Base-by-base conservation (phyloP, 2,797 vertebrate species). In the Cynodonichthys magdalenae region DNA sequence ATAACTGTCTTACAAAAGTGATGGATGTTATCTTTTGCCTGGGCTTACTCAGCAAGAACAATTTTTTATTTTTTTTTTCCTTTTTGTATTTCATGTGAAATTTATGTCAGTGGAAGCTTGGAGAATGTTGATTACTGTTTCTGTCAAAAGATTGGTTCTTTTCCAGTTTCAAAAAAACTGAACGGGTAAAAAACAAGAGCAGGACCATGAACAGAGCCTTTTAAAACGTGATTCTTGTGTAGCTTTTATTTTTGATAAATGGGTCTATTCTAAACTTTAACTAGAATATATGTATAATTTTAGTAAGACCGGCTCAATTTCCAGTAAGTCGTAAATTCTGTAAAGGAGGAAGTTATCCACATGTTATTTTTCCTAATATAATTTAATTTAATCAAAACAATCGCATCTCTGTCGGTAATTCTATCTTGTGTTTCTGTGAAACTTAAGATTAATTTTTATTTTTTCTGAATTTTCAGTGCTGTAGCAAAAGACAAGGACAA, bases 401-500 rank as follows among this genome's bases (percentile, higher is more conserved):
- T 36, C 20, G 4, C 11, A 42, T 51, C 28, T 52, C 34, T 41
- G 11, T 45, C n/a, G n/a, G 27, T 56, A 19, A 55, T 62, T 59
- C 18, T 60, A 1, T 29, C 0, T 50, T 19, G 3, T n/a, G 29
- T 27, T 6, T 15, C 11, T 47, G 18, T 29, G 9, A 63, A 48
- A 60, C 6, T 5, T 51, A 3, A 46, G 3, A 31, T 20, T 29
- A 47, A 4, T 45, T 48, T n/a, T 41, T 9, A 2, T 42, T 52
- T 52, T 11, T 60, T 49, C 52, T 55, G 24, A 10, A 47, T 42
- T 15, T 83, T 39, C 89, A 99, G 98, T 69, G 96, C 96, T 6
- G 98, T 99, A 63, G 96, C 96, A 29, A 99, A 99, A 91, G 98
- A 99, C 91, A 99, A 99, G 83, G 97, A 99, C 89, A 95, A 95